A percentile compares a stretch with the other conserved stretches of the same genome.
phyloP scores from a whole-genome alignment of 2,113 vertebrate genomes.

The Ctenomys sociabilis region DNA sequence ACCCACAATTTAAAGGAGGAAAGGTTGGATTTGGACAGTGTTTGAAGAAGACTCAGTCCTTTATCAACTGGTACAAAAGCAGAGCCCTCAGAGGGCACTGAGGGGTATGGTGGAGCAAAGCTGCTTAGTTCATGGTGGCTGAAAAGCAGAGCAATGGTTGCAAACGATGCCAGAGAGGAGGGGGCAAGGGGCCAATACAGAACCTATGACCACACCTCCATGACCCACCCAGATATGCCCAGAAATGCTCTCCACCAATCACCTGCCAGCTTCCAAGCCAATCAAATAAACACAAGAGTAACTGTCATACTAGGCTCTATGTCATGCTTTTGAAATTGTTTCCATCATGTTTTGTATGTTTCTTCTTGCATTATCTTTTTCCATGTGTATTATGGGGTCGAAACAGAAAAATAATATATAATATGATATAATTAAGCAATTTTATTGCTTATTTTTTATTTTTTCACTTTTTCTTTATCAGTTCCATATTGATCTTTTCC shows the following conservation, averaged over 20 bases:
- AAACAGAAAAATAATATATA: not conserved
- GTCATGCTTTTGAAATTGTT: not conserved
- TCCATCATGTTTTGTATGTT: not conserved
- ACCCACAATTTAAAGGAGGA: not conserved
- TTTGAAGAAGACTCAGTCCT: not conserved
- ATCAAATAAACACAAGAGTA: not conserved
- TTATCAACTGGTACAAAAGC: not conserved
- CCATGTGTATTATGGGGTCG: not conserved
- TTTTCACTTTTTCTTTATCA: not conserved
- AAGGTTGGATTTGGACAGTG: not conserved
- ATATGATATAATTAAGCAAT: too few relatives aligned
- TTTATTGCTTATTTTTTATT: not conserved
- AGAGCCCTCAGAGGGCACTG: not conserved
- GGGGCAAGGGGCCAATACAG: not conserved
- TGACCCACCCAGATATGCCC: not conserved
- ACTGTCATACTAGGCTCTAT: not conserved
- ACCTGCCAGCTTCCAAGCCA: not conserved
- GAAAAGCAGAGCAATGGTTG: not conserved
- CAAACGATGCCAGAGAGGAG: not conserved
- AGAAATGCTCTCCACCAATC: not conserved
- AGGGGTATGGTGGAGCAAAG: not conserved
- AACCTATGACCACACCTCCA: not conserved
- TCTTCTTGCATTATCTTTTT: not conserved
- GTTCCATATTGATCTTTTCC: not conserved
- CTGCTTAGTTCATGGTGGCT: not conserved